These are phyloP conservation scores for Phaethornis superciliosus DNA, from an alignment of 2,113 vertebrate genomes.

Conservation along the genomic window DNA sequence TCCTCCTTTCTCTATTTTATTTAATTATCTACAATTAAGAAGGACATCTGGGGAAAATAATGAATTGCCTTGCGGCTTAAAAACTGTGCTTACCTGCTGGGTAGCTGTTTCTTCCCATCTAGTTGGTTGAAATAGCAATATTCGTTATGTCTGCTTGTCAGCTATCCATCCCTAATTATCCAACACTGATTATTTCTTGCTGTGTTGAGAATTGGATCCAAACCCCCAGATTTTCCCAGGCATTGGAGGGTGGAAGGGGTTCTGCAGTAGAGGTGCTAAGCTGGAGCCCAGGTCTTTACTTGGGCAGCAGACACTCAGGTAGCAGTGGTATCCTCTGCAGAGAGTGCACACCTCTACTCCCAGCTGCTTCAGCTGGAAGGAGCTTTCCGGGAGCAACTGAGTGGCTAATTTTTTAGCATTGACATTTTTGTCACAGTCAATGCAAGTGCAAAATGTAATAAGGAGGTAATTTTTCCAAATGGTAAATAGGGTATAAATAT, in stretches of 20 bases:
- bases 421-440: slow-evolving; percentile 59
- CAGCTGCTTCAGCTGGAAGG: neutral
- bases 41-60: slow-evolving; percentile 59
- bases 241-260: neutral
- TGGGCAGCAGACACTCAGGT: accelerated
- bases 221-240: neutral
- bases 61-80: slow-evolving; percentile 49
- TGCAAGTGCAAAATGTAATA: slow-evolving; percentile 56
- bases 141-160: slow-evolving; percentile 48
- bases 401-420: slow-evolving; percentile 46
- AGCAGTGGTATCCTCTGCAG: neutral
- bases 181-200: slow-evolving; percentile 15
- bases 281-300: neutral
- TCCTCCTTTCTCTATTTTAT: slow-evolving; percentile 40
- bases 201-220: slow-evolving; percentile 22
- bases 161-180: slow-evolving; percentile 49
- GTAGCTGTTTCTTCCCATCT: slow-evolving; percentile 43
- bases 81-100: slow-evolving; percentile 49
- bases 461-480: slow-evolving; percentile 65
- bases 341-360: neutral
- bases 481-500: slow-evolving; percentile 65
- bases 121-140: slow-evolving; percentile 21
- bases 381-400: slow-evolving; percentile 25
- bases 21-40: slow-evolving; percentile 66
- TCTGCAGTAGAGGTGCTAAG: neutral